A percentile compares a stretch with the other conserved stretches of the same genome.
These are phyloP conservation scores for Cartodere bifasciata DNA, from an alignment of 2,888 invertebrate species.

Conservation along the genomic window DNA sequence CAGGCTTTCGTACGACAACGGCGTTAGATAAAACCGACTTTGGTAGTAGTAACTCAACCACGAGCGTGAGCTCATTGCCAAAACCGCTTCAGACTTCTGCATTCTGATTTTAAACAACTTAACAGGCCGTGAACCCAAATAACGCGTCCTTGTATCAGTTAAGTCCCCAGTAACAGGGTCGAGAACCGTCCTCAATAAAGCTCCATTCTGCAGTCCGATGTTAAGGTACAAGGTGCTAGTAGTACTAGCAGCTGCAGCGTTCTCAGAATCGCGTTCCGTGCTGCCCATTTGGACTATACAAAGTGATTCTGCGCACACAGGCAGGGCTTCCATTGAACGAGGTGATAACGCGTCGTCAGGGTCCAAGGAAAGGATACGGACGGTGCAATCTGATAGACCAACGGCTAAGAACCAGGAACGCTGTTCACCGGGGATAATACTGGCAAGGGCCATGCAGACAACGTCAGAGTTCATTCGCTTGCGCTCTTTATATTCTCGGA, in stretches of 20 bases:
- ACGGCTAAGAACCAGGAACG: slow-evolving; percentile 92
- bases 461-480: slow-evolving; percentile 96
- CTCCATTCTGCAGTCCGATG: slow-evolving; percentile 95
- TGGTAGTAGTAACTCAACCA: slow-evolving; percentile 99
- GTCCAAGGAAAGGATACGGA: slow-evolving; percentile 93
- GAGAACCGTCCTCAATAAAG: slow-evolving; percentile 80
- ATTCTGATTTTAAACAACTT: slow-evolving; percentile 92
- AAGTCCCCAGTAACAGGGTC: slow-evolving; percentile 94
- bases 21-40: slow-evolving; percentile 89
- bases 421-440: slow-evolving; percentile 90
- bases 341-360: slow-evolving; percentile 93
- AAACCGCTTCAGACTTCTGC: slow-evolving; percentile 91
- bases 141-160: slow-evolving; percentile 93
- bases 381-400: slow-evolving; percentile 91
- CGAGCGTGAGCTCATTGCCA: slow-evolving; percentile 94
- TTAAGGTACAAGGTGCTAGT: slow-evolving; percentile 77
- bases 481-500: slow-evolving; percentile 93
- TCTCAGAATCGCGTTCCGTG: slow-evolving; percentile 46
- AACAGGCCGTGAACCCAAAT: slow-evolving; percentile 81
- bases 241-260: slow-evolving; percentile 51
- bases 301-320: slow-evolving; percentile 90
- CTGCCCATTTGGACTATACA: slow-evolving; percentile 91
- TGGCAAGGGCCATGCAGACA: slow-evolving; percentile 95
- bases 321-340: slow-evolving; percentile 91
- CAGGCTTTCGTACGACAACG: slow-evolving; percentile 88